phyloP scores from a whole-genome alignment of 2,797 vertebrate genomes.

The Myripristis jacobus region DNA sequence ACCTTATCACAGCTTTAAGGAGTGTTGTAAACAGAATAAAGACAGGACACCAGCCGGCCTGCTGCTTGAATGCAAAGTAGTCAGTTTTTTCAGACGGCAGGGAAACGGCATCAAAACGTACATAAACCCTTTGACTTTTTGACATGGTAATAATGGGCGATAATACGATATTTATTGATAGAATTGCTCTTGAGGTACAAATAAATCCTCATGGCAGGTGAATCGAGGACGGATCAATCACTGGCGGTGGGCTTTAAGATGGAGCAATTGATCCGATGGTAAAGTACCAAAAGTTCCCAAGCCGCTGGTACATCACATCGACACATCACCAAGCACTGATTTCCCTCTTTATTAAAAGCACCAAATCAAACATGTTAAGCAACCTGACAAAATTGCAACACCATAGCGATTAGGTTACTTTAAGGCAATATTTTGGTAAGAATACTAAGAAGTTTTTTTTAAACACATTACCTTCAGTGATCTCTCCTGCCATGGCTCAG shows the following conservation, averaged over 20 bases:
- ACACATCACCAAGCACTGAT: neutral
- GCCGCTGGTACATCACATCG: slow-evolving; percentile 20
- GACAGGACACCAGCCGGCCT: neutral
- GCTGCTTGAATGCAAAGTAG: slow-evolving; percentile 9
- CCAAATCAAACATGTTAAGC: neutral
- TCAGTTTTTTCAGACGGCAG: slow-evolving; percentile 55
- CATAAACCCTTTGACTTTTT: neutral
- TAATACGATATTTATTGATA: too few relatives aligned
- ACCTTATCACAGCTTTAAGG: neutral
- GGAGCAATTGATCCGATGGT: slow-evolving; percentile 41
- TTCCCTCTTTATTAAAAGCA: neutral
- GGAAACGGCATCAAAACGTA: slow-evolving; percentile 17
- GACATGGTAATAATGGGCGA: neutral
- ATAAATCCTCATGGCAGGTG: neutral
- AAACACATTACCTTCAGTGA: slow-evolving; percentile 85
- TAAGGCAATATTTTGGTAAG: neutral
- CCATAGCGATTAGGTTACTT: neutral
- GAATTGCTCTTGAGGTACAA: neutral
- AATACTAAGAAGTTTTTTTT: slow-evolving; percentile 38
- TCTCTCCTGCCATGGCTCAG: slow-evolving; percentile 83
- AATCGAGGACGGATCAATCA: rapidly evolving
- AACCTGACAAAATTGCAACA: neutral
- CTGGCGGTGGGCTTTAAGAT: neutral
- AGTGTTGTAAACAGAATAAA: neutral
- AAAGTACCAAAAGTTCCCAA: slow-evolving; percentile 54